A percentile compares a stretch with the other conserved stretches of the same genome.
Conservation (phyloP, 2,888 invertebrate genomes). For the Podotricha telesiphe region DNA sequence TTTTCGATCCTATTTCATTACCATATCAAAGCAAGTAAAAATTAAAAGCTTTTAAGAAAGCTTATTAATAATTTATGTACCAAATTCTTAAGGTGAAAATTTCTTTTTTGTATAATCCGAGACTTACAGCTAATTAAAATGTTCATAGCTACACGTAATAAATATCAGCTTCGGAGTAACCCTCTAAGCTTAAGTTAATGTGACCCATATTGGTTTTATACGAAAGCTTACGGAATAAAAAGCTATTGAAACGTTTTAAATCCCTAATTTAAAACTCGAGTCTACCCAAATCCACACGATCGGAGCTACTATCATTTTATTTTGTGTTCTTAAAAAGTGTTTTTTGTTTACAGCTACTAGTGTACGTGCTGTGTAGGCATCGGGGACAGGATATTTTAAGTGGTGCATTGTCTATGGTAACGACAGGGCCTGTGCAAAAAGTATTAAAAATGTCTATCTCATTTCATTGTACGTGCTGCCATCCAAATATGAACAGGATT, state of each 20-base stretch:
- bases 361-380: constrained; percentile 11
- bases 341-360: constrained; percentile 7
- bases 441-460: constrained; percentile 6
- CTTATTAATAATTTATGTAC: constrained; percentile 11
- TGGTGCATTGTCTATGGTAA: not conserved
- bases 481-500: not conserved
- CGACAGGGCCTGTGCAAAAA: not conserved
- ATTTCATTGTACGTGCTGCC: not conserved
- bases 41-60: constrained; percentile 16
- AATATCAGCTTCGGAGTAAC: constrained; percentile 26
- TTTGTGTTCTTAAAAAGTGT: constrained; percentile 13
- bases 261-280: constrained; percentile 35
- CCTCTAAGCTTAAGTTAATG: constrained; percentile 28
- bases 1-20: constrained; percentile 12
- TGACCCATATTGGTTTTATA: constrained; percentile 33
- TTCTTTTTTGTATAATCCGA: constrained; percentile 5
- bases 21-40: constrained; percentile 22
- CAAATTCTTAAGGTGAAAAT: constrained; percentile 18
- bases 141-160: constrained; percentile 25
- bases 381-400: constrained; percentile 21
- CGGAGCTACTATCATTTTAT: constrained; percentile 17
- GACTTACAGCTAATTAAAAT: constrained; percentile 25
- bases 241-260: constrained; percentile 33
- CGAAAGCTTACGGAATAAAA: constrained; percentile 33
- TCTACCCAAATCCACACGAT: constrained; percentile 27